Percentiles rank a stretch among this genome's conserved stretches.
These are phyloP conservation scores for Anguilla pacifica DNA, from an alignment of 2,797 vertebrate species.

Conservation along the genomic window DNA sequence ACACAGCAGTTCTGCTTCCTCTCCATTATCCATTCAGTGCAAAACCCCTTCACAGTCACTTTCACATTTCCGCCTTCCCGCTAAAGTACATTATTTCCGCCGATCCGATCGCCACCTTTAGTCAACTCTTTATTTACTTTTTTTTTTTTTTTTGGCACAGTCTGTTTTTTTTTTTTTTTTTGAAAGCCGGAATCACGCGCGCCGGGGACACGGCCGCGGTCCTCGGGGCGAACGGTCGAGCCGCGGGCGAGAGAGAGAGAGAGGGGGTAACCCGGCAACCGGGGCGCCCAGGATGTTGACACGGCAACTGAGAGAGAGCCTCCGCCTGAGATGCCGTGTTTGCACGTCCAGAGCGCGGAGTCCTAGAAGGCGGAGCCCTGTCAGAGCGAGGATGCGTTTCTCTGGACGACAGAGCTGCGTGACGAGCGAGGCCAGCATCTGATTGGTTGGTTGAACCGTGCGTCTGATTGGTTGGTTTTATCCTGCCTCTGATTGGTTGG, in stretches of 20 bases:
- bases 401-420: not conserved
- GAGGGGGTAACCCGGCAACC: not conserved
- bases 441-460: not conserved
- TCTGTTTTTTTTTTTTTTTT: constrained; percentile 30
- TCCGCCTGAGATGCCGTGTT: not conserved
- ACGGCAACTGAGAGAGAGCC: not conserved
- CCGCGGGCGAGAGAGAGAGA: not conserved
- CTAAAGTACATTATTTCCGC: not conserved
- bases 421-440: not conserved
- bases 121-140: not conserved
- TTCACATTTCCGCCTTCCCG: constrained; percentile 37
- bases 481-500: too few relatives aligned
- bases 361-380: constrained; percentile 21
- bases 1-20: constrained; percentile 42
- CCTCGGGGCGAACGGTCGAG: too few relatives aligned
- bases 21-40: constrained; percentile 50
- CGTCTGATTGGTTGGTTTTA: not conserved
- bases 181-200: constrained; percentile 3
- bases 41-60: constrained; percentile 49
- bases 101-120: constrained; percentile 4
- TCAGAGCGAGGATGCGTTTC: not conserved
- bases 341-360: constrained; percentile 18
- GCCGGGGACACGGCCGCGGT: too few relatives aligned
- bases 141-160: constrained; percentile 49
- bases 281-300: not conserved